A percentile compares a stretch with the other conserved stretches of the same genome.
Evolutionary conservation across 2,797 vertebrate genomes (phyloP).

Genomic region (Phoxinus dragarum): DNA sequence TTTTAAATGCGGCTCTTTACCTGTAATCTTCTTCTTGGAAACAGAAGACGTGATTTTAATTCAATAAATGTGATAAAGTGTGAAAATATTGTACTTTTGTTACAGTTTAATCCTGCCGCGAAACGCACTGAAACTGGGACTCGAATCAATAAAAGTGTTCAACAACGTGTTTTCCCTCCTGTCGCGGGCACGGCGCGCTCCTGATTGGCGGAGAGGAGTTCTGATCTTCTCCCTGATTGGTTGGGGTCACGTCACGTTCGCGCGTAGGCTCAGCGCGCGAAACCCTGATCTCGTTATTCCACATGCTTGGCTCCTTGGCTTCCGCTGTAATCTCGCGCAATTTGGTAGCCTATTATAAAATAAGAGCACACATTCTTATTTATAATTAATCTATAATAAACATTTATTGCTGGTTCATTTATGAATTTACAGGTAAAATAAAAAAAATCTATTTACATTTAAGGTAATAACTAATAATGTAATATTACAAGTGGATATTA

Average conservation of each 20-base stretch:
- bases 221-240: conserved; percentile 60
- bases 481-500: background rate
- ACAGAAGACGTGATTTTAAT: conserved; percentile 59
- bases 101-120: conserved; percentile 63
- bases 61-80: conserved; percentile 64
- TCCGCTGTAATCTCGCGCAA: conserved; percentile 73
- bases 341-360: conserved; percentile 13
- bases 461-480: background rate
- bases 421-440: background rate
- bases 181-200: background rate
- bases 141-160: conserved; percentile 83
- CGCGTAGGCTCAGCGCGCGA: conserved; percentile 81
- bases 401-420: background rate
- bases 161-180: conserved; percentile 80
- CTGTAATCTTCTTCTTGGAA: conserved; percentile 70
- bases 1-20: conserved; percentile 62
- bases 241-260: conserved; percentile 55
- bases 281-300: conserved; percentile 79
- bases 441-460: background rate
- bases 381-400: background rate
- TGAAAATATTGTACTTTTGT: conserved; percentile 27
- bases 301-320: conserved; percentile 59
- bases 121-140: conserved; percentile 50
- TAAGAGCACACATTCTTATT: background rate
- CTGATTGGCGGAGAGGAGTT: conserved; percentile 64